These are phyloP conservation scores for Callyntrura sp. DNA, from an alignment of 2,888 invertebrate species.

Conservation along the genomic window DNA sequence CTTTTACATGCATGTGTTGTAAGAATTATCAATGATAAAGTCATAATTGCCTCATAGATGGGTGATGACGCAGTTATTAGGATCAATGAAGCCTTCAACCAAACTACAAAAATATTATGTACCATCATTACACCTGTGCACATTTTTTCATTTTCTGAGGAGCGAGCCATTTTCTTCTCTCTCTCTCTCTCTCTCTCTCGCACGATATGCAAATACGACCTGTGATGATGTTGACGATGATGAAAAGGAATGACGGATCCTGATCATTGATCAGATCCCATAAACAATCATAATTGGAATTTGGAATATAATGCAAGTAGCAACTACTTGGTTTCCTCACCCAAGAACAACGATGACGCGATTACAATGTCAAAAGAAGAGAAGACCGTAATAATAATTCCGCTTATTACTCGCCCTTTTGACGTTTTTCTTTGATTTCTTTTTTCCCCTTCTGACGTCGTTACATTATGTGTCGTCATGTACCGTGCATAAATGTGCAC, in stretches of 20 bases:
- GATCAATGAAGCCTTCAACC: neutral
- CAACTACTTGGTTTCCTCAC: constrained; percentile 5
- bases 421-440: neutral
- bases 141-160: neutral
- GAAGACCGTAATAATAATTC: neutral
- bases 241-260: too few species aligned
- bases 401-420: neutral
- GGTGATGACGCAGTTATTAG: neutral
- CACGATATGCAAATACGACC: too few species aligned
- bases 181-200: too few species aligned
- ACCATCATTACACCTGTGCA: too few species aligned
- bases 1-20: neutral
- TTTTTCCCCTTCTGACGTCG: too few species aligned
- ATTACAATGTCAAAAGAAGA: neutral
- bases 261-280: constrained; percentile 8
- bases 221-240: too few species aligned
- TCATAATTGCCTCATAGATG: neutral
- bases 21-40: neutral
- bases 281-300: constrained; percentile 4
- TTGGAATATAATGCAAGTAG: constrained; percentile 11
- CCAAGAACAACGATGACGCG: constrained; percentile 1
- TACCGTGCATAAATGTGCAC: too few species aligned
- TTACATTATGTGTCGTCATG: too few species aligned
- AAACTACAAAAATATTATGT: neutral
- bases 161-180: too few species aligned